phyloP scores from a whole-genome alignment of 2,888 invertebrate genomes.

The Drosophila maculinotata region DNA sequence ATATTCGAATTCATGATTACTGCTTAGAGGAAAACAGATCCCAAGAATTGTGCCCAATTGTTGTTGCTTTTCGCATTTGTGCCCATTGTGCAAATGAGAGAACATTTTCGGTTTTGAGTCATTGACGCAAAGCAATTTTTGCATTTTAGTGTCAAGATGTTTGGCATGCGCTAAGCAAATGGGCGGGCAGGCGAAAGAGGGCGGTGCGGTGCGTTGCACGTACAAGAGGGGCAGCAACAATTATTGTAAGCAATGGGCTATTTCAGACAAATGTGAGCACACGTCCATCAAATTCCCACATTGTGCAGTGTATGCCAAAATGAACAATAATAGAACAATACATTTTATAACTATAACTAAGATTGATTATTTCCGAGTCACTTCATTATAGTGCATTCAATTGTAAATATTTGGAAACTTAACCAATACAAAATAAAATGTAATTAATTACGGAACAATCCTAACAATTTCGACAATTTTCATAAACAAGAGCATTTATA shows the following conservation, averaged over 20 bases:
- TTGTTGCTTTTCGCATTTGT: slow-evolving; percentile 7
- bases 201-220: slow-evolving; percentile 12
- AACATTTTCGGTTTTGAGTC: slow-evolving; percentile 72
- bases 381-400: too few species aligned
- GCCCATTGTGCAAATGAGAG: slow-evolving; percentile 39
- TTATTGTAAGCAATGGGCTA: slow-evolving; percentile 79
- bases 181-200: background rate
- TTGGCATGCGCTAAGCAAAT: slow-evolving; percentile 47
- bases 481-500: background rate
- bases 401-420: too few species aligned
- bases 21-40: slow-evolving; percentile 32
- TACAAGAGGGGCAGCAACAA: slow-evolving; percentile 75
- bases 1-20: slow-evolving; percentile 31
- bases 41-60: slow-evolving; percentile 40
- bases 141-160: slow-evolving; percentile 80
- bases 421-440: background rate
- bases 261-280: slow-evolving; percentile 49
- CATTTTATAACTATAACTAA: background rate
- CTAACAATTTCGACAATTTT: too few species aligned
- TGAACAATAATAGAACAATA: slow-evolving; percentile 3
- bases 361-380: too few species aligned
- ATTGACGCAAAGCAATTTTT: slow-evolving; percentile 80
- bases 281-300: slow-evolving; percentile 49
- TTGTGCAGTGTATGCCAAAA: slow-evolving; percentile 43
- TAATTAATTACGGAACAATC: too few species aligned